Evolutionary conservation across 2,797 vertebrate genomes (phyloP), one percentile per base, ranked within the genome.

Genomic region (Rhinogobio ventralis): DNA sequence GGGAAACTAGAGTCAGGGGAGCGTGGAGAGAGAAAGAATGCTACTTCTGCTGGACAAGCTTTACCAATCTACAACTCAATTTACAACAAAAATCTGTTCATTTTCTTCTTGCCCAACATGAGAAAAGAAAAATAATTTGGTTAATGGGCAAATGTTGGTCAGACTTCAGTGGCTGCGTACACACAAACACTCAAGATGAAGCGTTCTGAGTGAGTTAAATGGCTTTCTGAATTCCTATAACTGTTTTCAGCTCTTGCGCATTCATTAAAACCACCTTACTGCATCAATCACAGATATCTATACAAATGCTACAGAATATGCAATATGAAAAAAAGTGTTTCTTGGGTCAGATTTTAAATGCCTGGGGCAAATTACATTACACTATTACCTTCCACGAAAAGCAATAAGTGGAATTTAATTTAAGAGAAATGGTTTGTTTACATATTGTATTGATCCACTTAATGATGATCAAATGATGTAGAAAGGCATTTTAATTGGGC

Each of bases 1-100:
- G 77, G 88, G 84, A 83, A 86, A 87, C 88, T 90, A 85, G 87
- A 89, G 90, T 82, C 90, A 73, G 86, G 85, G 74, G 91, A 46
- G 49, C 13, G 20, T 78, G 66, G 74, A 78, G 75, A 79, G 39
- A 60, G 51, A 84, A 84, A 60, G 45, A 83, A 57, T 55, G 33
- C n/a, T 28, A 53, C 72, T 77, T 42, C 82, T 69, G 82, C 82
- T 76, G 82, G 62, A 83, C 82, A 84, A 78, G 75, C 55, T 84
- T 78, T 71, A 79, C 75, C 75, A 79, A 84, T 84, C 51, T 79
- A 84, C 76, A 79, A 68, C 67, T 84, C 83, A 71, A 84, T 84
- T 84, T 79, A 79, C 75, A 72, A 60, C 82, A 76, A 76, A 42
- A 76, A 83, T 83, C 82, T 68, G 82, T 83, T 75, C 82, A 76